Evolutionary conservation across 1,140 invertebrate genomes (phyloP).

Genomic region (Teleopsis dalmanni): DNA sequence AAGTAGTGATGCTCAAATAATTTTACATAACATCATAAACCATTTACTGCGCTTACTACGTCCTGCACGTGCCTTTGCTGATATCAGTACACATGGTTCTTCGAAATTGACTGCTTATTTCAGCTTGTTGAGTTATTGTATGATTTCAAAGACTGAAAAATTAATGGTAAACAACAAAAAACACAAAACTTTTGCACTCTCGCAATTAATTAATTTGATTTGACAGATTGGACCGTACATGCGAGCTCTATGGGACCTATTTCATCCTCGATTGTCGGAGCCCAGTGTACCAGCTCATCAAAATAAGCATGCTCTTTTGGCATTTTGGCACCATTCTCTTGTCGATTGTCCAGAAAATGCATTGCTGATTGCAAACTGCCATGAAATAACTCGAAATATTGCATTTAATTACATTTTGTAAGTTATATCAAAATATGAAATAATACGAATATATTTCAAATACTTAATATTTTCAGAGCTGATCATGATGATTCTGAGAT

Average conservation of each 20-base stretch:
- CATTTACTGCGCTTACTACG: constrained; percentile 69
- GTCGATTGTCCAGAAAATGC: constrained; percentile 89
- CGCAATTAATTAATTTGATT: neutral
- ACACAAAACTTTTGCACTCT: neutral
- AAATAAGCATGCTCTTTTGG: constrained; percentile 85
- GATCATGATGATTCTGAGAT: constrained; percentile 95
- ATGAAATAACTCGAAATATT: constrained; percentile 72
- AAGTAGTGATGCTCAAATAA: constrained; percentile 63
- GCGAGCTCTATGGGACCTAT: constrained; percentile 84
- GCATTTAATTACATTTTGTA: constrained; percentile 95
- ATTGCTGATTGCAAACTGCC: constrained; percentile 71
- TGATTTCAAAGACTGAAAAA: constrained; percentile 82
- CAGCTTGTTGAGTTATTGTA: constrained; percentile 81
- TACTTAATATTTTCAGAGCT: constrained; percentile 51
- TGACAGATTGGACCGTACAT: constrained; percentile 77
- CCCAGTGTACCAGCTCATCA: constrained; percentile 90
- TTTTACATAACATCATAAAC: constrained; percentile 79
- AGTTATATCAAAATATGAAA: constrained; percentile 37
- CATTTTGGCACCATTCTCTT: constrained; percentile 89
- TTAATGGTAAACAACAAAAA: constrained; percentile 63
- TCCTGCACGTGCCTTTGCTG: constrained; percentile 74
- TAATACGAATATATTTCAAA: constrained; percentile 11
- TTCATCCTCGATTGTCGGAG: constrained; percentile 91
- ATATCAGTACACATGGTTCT: constrained; percentile 76
- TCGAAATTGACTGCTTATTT: constrained; percentile 89